Conservation (phyloP, 2,797 vertebrate species). For the Coendou prehensilis region DNA sequence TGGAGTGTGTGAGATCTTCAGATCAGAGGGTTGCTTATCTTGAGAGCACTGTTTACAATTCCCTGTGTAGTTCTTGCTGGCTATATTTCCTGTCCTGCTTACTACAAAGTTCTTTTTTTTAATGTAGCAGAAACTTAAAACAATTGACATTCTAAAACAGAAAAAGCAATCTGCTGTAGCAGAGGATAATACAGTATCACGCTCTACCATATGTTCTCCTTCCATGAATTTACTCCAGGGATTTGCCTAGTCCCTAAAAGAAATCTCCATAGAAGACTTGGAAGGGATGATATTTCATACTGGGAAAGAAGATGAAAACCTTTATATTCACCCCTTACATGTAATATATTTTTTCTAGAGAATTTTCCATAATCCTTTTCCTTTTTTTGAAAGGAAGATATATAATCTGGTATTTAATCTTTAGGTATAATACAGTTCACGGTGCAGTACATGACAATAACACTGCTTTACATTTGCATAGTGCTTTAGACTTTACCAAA, state of each 20-base stretch:
- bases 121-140: conserved; percentile 56
- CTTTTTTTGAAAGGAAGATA: neutral
- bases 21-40: neutral
- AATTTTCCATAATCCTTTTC: neutral
- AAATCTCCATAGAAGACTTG: neutral
- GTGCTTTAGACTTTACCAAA: conserved; percentile 18
- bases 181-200: conserved; percentile 58
- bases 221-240: conserved; percentile 58
- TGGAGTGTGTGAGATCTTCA: neutral
- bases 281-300: neutral
- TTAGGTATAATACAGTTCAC: neutral
- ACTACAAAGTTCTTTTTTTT: neutral
- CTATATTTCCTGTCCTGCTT: neutral
- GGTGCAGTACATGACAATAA: neutral
- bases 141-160: conserved; percentile 52
- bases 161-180: conserved; percentile 45
- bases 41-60: conserved; percentile 33
- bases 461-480: neutral
- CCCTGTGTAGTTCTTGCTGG: neutral
- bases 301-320: conserved; percentile 34
- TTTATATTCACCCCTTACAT: neutral
- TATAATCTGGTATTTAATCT: neutral
- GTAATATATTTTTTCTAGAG: neutral
- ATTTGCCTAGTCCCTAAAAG: conserved; percentile 9
- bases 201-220: conserved; percentile 31